phyloP scores from a whole-genome alignment of 2,797 vertebrate species.

The Sebastes matsubarae region DNA sequence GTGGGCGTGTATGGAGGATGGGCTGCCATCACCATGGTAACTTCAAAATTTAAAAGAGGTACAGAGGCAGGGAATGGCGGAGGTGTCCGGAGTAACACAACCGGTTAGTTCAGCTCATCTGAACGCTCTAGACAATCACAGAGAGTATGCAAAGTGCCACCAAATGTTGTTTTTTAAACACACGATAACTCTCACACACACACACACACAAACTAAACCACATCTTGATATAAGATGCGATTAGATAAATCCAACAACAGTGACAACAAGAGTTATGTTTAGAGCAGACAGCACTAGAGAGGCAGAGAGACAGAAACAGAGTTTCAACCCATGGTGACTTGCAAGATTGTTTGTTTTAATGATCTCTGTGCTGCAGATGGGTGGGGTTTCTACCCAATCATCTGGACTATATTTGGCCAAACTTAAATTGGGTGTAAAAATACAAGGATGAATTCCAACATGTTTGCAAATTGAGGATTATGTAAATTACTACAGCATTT shows the following conservation, averaged over 20 bases:
- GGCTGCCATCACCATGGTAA: background rate
- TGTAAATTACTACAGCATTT: background rate
- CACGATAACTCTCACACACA: background rate
- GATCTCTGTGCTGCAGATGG: background rate
- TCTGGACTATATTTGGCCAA: background rate
- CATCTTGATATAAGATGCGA: constrained; percentile 21
- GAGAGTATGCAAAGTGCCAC: constrained; percentile 68
- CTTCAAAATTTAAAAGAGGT: background rate
- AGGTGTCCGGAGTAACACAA: background rate
- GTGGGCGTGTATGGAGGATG: background rate
- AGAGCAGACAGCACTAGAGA: background rate
- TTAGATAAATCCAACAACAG: background rate
- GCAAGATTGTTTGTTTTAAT: background rate
- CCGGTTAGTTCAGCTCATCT: background rate
- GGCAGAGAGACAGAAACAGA: background rate
- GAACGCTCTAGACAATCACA: background rate
- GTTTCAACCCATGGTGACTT: background rate
- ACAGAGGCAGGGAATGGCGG: constrained; percentile 4
- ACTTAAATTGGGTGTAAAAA: background rate
- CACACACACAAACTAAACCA: constrained; percentile 8
- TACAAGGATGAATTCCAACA: background rate
- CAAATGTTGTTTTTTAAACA: constrained; percentile 18
- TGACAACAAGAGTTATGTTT: background rate
- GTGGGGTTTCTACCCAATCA: background rate
- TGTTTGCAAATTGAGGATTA: background rate